Percentiles rank a stretch among this genome's conserved stretches.
These are phyloP conservation scores for Tenebrosternarchus preto DNA, from an alignment of 2,113 vertebrate species.

Conservation along the genomic window DNA sequence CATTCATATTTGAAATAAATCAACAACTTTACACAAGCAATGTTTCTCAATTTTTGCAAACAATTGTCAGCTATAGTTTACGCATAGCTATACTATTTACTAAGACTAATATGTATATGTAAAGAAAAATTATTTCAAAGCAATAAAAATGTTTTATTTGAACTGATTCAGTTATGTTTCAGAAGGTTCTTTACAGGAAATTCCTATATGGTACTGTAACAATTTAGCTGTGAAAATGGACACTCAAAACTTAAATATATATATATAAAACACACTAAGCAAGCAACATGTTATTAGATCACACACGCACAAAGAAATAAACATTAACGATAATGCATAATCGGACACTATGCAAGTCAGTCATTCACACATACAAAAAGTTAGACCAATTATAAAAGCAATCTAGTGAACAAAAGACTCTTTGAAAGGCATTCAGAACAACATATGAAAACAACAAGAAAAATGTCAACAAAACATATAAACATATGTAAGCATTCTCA, in stretches of 20 bases:
- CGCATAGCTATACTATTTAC: not conserved
- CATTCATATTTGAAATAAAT: no score
- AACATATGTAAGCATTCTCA: not conserved
- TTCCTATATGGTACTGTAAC: no score
- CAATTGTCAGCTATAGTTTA: no score
- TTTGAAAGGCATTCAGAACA: not conserved
- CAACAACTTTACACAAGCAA: no score
- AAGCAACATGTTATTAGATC: not conserved
- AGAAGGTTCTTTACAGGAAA: no score
- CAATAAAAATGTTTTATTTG: slow-evolving; percentile 11
- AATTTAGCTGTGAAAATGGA: no score
- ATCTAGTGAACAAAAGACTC: slow-evolving; percentile 11
- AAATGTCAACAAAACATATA: not conserved
- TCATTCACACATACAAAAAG: not conserved
- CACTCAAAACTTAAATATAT: no score
- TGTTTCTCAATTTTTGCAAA: no score
- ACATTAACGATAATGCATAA: not conserved
- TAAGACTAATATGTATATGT: not conserved
- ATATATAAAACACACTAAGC: not conserved
- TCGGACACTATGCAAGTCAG: not conserved
- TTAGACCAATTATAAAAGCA: slow-evolving; percentile 4
- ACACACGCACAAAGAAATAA: not conserved
- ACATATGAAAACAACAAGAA: not conserved
- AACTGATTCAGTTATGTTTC: not conserved
- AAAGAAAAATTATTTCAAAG: not conserved